Base-by-base conservation (phyloP, 1,140 invertebrate genomes). In the Trachymyrmex septentrionalis region DNA sequence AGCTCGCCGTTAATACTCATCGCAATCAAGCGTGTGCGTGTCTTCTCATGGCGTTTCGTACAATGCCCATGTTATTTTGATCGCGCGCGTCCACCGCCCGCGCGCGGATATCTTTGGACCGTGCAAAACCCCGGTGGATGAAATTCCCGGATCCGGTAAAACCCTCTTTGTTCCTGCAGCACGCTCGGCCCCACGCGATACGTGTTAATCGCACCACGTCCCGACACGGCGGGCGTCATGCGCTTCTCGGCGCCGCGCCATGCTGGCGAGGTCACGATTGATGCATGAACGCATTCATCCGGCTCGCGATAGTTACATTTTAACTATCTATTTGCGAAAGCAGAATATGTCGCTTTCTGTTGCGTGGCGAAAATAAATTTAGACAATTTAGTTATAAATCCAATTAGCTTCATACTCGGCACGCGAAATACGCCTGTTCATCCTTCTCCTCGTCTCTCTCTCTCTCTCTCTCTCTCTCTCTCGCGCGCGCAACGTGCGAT, bases 321-420 rank as follows among this genome's bases (percentile, higher is more conserved):
- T 88, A 88, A 89, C 88, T 84, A 66, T 88, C 76, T 80, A 69
- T 88, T 88, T 81, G 73, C 50, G 34, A 44, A 82, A 86, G 3
- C 77, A 38, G 80, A 21, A n/a, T 50, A 50, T 30, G 71, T 34
- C 14, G 87, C 87, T 57, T 89, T 86, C 64, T 66, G 9, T 44
- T 66, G 87, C 72, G 44, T 38, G 55, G 53, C n/a, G 73, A 73
- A 89, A 90, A 84, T 87, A 78, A 88, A 90, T 64, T 57, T 63
- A 24, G n/a, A 38, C 66, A 88, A 87, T 87, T 89, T 87, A 85
- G 86, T 87, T 90, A 87, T 80, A 89, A 89, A 89, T 87, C 48
- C 85, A 89, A 90, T 90, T 87, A 67, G 61, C 73, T 75, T 27
- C 63, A 9, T 34, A 38, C 71, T 14, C 34, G 66, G 63, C 48